Evolutionary conservation across 2,797 vertebrate species (phyloP).

Genomic region (Babyrousa celebensis): DNA sequence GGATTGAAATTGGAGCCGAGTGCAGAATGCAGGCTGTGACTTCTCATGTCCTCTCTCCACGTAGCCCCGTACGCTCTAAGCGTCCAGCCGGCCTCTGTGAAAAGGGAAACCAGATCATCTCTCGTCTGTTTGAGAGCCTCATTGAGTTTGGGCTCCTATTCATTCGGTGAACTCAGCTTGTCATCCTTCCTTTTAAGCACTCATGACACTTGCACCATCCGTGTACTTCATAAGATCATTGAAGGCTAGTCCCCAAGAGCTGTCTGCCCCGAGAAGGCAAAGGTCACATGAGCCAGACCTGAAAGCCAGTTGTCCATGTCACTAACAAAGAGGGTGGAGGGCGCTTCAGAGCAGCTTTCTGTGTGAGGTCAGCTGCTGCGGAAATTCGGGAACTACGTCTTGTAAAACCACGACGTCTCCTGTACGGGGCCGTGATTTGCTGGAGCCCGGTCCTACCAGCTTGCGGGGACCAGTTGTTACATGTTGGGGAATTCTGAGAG

Average conservation of each 20-base stretch:
- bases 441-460: neutral
- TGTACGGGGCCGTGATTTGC: neutral
- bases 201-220: neutral
- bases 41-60: neutral
- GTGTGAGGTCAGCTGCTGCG: neutral
- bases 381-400: neutral
- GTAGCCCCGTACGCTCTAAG: neutral
- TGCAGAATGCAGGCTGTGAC: neutral
- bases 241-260: neutral
- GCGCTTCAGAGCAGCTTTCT: neutral
- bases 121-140: neutral
- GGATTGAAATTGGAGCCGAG: neutral
- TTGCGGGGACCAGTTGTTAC: neutral
- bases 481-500: neutral
- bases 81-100: neutral
- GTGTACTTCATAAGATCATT: slow-evolving; percentile 30
- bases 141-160: neutral
- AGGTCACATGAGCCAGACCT: slow-evolving; percentile 31
- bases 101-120: neutral
- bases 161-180: neutral
- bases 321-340: neutral
- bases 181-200: neutral
- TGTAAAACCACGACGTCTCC: neutral
- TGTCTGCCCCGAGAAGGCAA: slow-evolving; percentile 15
- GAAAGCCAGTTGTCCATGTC: neutral